Conservation (phyloP, 2,888 invertebrate genomes). For the Aricia artaxerxes region DNA sequence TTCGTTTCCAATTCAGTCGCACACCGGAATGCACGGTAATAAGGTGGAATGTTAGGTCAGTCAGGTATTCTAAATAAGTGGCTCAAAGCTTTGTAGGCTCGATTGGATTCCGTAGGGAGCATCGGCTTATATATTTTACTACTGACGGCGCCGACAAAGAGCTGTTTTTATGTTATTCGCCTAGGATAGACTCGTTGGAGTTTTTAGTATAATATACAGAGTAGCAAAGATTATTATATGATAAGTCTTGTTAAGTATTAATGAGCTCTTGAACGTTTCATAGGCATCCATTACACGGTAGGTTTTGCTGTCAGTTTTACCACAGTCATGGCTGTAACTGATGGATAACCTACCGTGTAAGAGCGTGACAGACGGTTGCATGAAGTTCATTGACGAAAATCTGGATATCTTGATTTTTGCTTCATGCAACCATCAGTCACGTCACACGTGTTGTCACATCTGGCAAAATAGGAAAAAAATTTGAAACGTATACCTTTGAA, state of each 20-base stretch:
- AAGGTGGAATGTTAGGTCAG: conserved; percentile 27
- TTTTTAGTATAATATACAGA: not conserved
- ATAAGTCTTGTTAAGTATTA: not conserved
- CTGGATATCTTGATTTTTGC: no score
- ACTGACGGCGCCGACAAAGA: not conserved
- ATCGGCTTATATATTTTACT: conserved; percentile 11
- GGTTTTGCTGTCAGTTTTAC: no score
- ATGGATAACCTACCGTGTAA: no score
- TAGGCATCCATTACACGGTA: no score
- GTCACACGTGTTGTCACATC: no score
- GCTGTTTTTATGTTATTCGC: not conserved
- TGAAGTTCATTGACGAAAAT: no score
- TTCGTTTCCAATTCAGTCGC: conserved; percentile 36
- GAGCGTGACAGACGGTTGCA: no score
- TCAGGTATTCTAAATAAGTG: conserved; percentile 62
- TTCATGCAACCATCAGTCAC: no score
- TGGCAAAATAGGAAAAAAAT: no score
- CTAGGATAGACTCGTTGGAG: not conserved
- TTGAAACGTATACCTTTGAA: no score
- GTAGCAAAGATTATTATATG: not conserved
- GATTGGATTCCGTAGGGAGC: conserved; percentile 58
- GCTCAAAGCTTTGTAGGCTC: conserved; percentile 65
- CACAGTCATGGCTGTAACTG: no score
- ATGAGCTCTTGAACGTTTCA: not conserved
- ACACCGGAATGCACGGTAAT: conserved; percentile 37